Conservation (phyloP, 2,888 invertebrate species). For the Clusia tigrina region DNA sequence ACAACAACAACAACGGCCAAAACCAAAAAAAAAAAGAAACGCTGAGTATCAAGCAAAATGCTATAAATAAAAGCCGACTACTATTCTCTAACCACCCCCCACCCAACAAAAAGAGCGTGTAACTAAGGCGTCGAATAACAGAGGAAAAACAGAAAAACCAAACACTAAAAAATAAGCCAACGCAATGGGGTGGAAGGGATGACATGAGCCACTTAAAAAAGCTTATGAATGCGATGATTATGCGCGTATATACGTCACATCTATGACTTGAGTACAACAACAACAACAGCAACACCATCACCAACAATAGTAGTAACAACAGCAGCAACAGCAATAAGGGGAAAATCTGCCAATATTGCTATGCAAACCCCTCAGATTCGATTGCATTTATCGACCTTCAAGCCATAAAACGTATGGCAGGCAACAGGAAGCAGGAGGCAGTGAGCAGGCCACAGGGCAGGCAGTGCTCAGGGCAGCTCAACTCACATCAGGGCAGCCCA, state of each 20-base stretch:
- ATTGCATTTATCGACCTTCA: conserved; percentile 11
- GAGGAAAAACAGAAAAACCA: conserved; percentile 8
- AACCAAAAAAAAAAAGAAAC: neutral
- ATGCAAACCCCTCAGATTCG: neutral
- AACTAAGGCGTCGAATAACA: conserved; percentile 41
- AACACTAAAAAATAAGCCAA: conserved; percentile 50
- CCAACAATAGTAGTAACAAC: no score
- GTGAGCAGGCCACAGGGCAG: neutral
- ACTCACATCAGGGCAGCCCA: conserved; percentile 47
- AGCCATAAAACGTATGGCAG: conserved; percentile 11
- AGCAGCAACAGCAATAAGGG: no score
- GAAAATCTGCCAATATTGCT: no score
- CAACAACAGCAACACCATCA: no score
- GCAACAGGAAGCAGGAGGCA: no score
- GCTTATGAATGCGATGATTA: conserved; percentile 49
- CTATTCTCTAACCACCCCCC: neutral
- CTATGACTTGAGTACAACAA: neutral
- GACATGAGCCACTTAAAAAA: conserved; percentile 34
- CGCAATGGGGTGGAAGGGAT: conserved; percentile 55
- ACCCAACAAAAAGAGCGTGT: conserved; percentile 45
- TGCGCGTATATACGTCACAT: conserved; percentile 47
- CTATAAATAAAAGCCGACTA: conserved; percentile 28
- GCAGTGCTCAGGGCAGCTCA: conserved; percentile 6
- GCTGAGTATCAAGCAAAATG: neutral
- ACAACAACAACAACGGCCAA: neutral